phyloP scores from a whole-genome alignment of 2,113 vertebrate genomes.

The Brachypodius melanocephalos region DNA sequence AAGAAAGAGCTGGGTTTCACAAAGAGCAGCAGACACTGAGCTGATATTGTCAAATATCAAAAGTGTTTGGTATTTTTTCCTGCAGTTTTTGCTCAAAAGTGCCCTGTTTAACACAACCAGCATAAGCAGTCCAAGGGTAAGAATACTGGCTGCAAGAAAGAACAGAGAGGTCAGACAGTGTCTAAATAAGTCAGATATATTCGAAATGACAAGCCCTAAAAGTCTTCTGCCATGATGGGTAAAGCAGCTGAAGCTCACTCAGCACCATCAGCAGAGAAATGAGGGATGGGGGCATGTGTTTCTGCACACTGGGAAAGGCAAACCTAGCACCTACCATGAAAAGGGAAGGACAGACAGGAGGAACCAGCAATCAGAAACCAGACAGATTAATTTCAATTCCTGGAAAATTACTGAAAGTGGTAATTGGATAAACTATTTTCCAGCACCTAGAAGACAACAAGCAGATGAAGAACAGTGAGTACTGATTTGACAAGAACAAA shows the following conservation, averaged over 20 bases:
- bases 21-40: neutral
- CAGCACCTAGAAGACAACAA: neutral
- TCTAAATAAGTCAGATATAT: neutral
- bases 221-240: neutral
- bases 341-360: neutral
- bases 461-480: neutral
- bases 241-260: neutral
- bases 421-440: neutral
- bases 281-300: neutral
- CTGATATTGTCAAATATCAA: neutral
- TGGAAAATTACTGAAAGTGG: slow-evolving; percentile 29
- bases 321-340: neutral
- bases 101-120: neutral
- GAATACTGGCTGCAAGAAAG: neutral
- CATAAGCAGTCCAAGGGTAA: neutral
- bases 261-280: neutral
- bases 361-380: neutral
- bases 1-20: neutral
- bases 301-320: neutral
- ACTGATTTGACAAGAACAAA: slow-evolving; percentile 24
- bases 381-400: neutral
- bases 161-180: neutral
- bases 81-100: neutral
- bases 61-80: neutral
- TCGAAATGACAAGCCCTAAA: neutral